Conservation (phyloP, 1,140 invertebrate species). For the Apis cerana region DNA sequence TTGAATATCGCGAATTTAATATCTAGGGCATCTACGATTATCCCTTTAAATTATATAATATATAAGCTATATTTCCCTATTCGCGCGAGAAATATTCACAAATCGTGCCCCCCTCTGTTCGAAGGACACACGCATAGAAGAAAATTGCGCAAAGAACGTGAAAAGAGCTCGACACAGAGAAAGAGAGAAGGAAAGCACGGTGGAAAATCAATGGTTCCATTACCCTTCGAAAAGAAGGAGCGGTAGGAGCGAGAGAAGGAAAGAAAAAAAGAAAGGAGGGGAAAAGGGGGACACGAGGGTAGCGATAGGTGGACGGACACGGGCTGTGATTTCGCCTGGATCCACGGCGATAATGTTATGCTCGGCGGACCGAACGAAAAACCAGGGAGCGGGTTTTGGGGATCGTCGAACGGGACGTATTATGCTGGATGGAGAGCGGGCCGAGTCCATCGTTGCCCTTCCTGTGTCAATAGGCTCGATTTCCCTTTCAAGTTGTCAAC, state of each 20-base stretch:
- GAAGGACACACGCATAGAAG: too few relatives aligned
- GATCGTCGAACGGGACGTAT: slow-evolving; percentile 59
- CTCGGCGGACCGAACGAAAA: slow-evolving; percentile 63
- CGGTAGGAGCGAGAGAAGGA: background rate
- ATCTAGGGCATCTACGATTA: too few relatives aligned
- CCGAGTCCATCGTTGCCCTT: slow-evolving; percentile 57
- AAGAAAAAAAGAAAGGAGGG: background rate
- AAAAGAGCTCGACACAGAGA: too few relatives aligned
- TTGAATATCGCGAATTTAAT: too few relatives aligned
- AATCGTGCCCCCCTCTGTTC: too few relatives aligned
- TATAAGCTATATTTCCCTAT: too few relatives aligned
- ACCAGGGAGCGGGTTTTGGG: slow-evolving; percentile 44
- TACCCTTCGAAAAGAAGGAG: background rate
- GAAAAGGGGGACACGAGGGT: background rate
- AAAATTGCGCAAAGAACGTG: too few relatives aligned
- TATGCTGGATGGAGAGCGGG: slow-evolving; percentile 50
- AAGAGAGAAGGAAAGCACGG: too few relatives aligned
- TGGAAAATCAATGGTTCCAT: background rate
- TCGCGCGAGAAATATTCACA: too few relatives aligned
- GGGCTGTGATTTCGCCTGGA: slow-evolving; percentile 51
- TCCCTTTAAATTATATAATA: too few relatives aligned
- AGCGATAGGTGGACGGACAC: slow-evolving; percentile 16
- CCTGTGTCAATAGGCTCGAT: slow-evolving; percentile 81
- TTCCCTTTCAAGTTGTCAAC: slow-evolving; percentile 82
- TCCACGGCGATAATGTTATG: slow-evolving; percentile 67